These are phyloP conservation scores for Myocastor coypus DNA, from an alignment of 2,113 vertebrate species.

Conservation along the genomic window DNA sequence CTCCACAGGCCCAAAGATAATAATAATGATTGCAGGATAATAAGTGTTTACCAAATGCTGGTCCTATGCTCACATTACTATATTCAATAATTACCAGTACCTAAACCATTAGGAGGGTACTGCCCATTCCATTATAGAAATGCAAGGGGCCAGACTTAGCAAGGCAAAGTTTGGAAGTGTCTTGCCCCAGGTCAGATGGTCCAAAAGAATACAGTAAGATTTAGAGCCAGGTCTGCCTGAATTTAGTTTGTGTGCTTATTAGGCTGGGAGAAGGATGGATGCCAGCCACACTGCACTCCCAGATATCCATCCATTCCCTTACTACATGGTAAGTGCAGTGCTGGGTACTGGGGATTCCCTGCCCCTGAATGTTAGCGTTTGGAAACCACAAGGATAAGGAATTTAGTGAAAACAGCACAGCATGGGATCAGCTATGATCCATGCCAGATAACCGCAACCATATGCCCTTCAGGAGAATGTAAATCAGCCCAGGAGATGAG, in stretches of 20 bases:
- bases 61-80: neutral
- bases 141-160: neutral
- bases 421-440: neutral
- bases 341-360: too few species aligned
- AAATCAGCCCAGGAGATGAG: neutral
- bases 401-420: neutral
- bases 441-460: neutral
- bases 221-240: neutral
- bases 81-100: neutral
- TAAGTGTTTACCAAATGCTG: neutral
- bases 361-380: neutral
- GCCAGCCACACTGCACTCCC: accelerated
- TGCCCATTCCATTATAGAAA: neutral
- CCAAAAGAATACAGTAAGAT: neutral
- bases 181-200: neutral
- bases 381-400: neutral
- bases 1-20: too few species aligned
- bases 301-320: accelerated
- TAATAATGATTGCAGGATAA: neutral
- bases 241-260: too few species aligned
- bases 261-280: accelerated
- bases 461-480: neutral
- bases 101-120: too few species aligned
- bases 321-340: accelerated
- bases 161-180: neutral